phyloP scores from a whole-genome alignment of 2,797 vertebrate genomes.

The Melanotaenia parkinsoni region DNA sequence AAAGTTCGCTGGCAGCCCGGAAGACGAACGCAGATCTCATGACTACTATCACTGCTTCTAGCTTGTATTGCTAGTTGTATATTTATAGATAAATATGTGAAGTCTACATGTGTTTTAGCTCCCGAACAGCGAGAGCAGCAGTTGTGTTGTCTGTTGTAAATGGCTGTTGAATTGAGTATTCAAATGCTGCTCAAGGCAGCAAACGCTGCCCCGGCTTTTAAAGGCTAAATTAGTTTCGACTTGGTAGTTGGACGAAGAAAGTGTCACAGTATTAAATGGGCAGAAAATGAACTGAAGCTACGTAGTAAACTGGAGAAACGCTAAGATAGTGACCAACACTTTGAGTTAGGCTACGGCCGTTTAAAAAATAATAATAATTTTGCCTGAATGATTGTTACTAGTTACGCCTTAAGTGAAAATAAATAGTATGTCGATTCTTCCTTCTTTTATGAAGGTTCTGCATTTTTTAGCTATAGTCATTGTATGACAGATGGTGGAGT shows the following conservation, averaged over 20 bases:
- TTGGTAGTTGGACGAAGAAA: slow-evolving; percentile 2
- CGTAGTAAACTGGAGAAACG: background rate
- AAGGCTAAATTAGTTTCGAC: background rate
- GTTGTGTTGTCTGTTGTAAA: fast-evolving
- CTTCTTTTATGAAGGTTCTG: too few relatives aligned
- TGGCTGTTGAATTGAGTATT: background rate
- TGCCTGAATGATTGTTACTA: too few relatives aligned
- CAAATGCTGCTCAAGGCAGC: background rate
- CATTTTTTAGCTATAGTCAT: too few relatives aligned
- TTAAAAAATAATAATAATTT: too few relatives aligned
- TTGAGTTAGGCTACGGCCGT: too few relatives aligned
- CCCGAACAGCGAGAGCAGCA: fast-evolving
- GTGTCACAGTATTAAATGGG: background rate
- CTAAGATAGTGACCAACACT: background rate
- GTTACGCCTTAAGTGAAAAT: too few relatives aligned
- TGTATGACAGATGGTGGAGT: too few relatives aligned
- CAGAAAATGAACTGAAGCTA: background rate
- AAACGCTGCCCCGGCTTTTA: background rate
- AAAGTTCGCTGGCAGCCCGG: slow-evolving; percentile 62
- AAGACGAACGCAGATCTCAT: slow-evolving; percentile 60
- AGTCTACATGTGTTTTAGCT: background rate
- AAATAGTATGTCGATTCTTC: too few relatives aligned
- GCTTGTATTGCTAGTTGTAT: background rate
- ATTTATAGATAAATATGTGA: background rate
- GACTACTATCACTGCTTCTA: slow-evolving; percentile 37